These are phyloP conservation scores for Tipula vernalis DNA, from an alignment of 2,888 invertebrate genomes.

Conservation along the genomic window DNA sequence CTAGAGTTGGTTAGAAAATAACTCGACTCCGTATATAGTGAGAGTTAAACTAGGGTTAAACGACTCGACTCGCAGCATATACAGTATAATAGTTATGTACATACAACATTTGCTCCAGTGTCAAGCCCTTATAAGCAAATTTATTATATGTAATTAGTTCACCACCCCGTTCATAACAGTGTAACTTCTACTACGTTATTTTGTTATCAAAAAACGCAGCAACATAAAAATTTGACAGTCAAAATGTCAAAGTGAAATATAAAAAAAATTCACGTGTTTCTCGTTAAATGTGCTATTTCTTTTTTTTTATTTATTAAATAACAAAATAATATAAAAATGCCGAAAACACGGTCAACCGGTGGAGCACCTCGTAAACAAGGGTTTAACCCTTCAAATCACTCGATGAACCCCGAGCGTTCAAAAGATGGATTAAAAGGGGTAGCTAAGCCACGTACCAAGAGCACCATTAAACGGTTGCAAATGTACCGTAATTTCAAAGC, in stretches of 20 bases:
- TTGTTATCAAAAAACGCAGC: neutral
- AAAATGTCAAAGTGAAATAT: neutral
- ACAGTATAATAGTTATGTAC: too few species aligned
- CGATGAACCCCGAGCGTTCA: constrained; percentile 87
- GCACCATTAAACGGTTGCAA: constrained; percentile 89
- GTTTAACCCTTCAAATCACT: constrained; percentile 76
- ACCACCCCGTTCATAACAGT: too few species aligned
- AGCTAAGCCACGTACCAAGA: constrained; percentile 72
- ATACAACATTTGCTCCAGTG: too few species aligned
- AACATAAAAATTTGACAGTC: neutral
- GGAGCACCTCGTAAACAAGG: constrained; percentile 73
- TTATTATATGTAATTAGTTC: too few species aligned
- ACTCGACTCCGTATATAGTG: too few species aligned
- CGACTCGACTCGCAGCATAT: too few species aligned
- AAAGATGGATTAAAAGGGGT: constrained; percentile 70
- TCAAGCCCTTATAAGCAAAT: too few species aligned
- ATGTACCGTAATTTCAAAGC: constrained; percentile 99
- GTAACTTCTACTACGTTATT: neutral
- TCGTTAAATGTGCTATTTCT: neutral
- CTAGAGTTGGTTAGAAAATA: too few species aligned
- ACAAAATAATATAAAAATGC: constrained; percentile 43
- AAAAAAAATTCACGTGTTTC: neutral
- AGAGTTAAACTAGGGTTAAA: too few species aligned
- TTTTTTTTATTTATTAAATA: neutral
- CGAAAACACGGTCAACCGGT: constrained; percentile 57